These are phyloP conservation scores for Drosophila acutilabella DNA, from an alignment of 2,888 invertebrate species.

Conservation along the genomic window DNA sequence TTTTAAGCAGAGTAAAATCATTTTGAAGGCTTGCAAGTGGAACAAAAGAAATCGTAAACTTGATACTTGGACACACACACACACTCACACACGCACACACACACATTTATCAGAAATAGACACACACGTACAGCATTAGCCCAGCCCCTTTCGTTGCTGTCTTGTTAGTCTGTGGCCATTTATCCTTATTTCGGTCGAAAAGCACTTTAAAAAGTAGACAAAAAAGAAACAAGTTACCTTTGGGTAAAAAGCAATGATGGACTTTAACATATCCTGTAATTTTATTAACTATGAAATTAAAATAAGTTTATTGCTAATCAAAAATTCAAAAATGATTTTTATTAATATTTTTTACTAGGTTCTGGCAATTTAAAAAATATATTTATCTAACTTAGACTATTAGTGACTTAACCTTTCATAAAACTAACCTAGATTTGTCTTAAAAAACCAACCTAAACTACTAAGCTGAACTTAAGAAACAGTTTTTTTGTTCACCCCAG, in stretches of 20 bases:
- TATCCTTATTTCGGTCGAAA: slow-evolving; percentile 60
- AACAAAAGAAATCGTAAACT: slow-evolving; percentile 36
- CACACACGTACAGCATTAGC: slow-evolving; percentile 14
- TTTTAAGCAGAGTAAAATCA: slow-evolving; percentile 45
- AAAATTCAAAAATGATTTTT: too few relatives aligned
- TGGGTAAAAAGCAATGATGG: too few relatives aligned
- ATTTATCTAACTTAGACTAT: too few relatives aligned
- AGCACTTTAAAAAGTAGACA: slow-evolving; percentile 29
- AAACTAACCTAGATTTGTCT: too few relatives aligned
- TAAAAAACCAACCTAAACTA: too few relatives aligned
- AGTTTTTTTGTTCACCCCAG: too few relatives aligned
- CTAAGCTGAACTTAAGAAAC: too few relatives aligned
- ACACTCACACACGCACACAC: not conserved
- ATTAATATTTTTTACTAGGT: too few relatives aligned
- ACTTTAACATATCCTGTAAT: not conserved
- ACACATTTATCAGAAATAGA: slow-evolving; percentile 30
- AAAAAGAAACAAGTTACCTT: not conserved
- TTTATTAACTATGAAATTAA: too few relatives aligned
- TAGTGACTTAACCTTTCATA: too few relatives aligned
- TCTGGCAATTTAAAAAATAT: too few relatives aligned
- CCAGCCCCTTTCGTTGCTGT: not conserved
- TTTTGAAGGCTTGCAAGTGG: slow-evolving; percentile 38
- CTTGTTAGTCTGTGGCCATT: slow-evolving; percentile 41
- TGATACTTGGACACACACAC: slow-evolving; percentile 30
- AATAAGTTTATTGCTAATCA: too few relatives aligned